Evolutionary conservation across 2,113 vertebrate species (phyloP).

Genomic region (Ginglymostoma cirratum): DNA sequence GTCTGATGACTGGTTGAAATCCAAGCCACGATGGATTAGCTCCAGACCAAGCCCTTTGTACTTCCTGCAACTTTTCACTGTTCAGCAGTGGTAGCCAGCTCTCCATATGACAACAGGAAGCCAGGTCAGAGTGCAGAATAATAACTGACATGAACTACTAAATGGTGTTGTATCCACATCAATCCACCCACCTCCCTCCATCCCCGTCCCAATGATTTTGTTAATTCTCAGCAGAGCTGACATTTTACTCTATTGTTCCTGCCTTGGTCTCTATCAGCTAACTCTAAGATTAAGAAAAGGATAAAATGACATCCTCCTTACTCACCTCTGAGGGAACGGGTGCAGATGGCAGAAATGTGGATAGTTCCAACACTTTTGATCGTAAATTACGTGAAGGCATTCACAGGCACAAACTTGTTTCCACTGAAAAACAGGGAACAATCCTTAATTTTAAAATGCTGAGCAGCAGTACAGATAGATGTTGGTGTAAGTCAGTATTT

Average conservation of each 20-base stretch:
- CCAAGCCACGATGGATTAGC: not conserved
- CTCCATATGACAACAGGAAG: conserved; percentile 24
- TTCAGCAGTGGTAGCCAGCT: conserved; percentile 5
- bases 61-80: not conserved
- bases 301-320: not conserved
- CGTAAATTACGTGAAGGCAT: not conserved
- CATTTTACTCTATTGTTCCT: not conserved
- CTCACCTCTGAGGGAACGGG: not conserved
- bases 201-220: not conserved
- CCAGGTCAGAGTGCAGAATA: not conserved
- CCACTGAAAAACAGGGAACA: not conserved
- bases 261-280: no score
- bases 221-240: not conserved
- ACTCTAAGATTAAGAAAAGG: no score
- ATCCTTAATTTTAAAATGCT: not conserved
- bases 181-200: not conserved
- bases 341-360: not conserved
- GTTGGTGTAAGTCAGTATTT: no score
- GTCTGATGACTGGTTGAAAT: not conserved
- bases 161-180: not conserved
- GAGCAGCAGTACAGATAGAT: not conserved
- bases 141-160: not conserved
- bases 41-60: not conserved
- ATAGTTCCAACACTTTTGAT: not conserved
- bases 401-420: not conserved